phyloP scores from a whole-genome alignment of 2,888 invertebrate species.

The Stramonita haemastoma region DNA sequence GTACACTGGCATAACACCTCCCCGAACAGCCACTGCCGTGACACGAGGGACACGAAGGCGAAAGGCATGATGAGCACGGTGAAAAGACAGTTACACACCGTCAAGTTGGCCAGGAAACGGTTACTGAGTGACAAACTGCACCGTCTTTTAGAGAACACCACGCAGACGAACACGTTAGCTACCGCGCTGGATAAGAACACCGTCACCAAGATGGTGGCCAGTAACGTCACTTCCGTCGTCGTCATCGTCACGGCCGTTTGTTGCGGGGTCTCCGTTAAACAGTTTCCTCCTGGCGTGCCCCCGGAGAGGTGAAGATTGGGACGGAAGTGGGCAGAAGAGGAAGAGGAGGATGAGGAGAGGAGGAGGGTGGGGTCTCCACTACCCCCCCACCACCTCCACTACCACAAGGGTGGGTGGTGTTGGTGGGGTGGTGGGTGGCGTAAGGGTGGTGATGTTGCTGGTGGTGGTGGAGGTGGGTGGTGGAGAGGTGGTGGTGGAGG shows the following conservation, averaged over 20 bases:
- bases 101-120: conserved; percentile 82
- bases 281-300: background rate
- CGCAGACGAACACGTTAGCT: conserved; percentile 85
- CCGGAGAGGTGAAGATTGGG: background rate
- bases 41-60: conserved; percentile 75
- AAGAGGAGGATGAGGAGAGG: background rate
- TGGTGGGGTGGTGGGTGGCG: background rate
- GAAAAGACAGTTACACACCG: conserved; percentile 79
- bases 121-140: conserved; percentile 88
- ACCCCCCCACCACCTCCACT: background rate
- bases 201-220: conserved; percentile 56
- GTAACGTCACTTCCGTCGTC: conserved; percentile 53
- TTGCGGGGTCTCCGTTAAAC: background rate
- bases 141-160: conserved; percentile 86
- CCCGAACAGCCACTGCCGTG: conserved; percentile 71
- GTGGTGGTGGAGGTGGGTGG: background rate
- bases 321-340: background rate
- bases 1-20: conserved; percentile 79
- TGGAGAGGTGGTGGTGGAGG: background rate
- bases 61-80: conserved; percentile 79
- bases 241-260: background rate
- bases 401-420: background rate
- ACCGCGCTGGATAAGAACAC: conserved; percentile 81
- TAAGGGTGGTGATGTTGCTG: background rate
- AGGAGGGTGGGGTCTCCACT: background rate